Percentiles rank a stretch among this genome's conserved stretches.
phyloP scores from a whole-genome alignment of 2,113 vertebrate genomes.

The Sinocyclocheilus anshuiensis region DNA sequence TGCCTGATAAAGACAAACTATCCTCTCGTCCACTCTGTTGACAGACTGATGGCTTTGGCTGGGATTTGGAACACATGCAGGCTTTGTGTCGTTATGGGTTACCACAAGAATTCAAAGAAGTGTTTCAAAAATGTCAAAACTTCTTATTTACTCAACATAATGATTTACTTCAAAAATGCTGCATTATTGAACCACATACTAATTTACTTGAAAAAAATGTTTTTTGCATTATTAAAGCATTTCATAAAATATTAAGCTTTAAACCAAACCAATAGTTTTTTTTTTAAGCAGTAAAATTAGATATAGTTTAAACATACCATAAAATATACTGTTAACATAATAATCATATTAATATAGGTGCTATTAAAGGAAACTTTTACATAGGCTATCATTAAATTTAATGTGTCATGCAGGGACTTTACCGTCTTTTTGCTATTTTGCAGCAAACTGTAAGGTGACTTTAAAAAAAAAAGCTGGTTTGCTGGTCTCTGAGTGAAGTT shows the following conservation, averaged over 20 bases:
- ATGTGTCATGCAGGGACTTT: background rate
- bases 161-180: background rate
- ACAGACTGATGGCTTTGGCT: background rate
- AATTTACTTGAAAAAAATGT: background rate
- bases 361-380: background rate
- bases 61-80: background rate
- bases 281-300: background rate
- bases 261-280: background rate
- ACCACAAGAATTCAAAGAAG: conserved; percentile 4
- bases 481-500: background rate
- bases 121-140: background rate
- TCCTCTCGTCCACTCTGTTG: background rate
- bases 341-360: background rate
- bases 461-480: background rate
- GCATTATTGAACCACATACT: background rate
- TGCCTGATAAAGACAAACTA: background rate
- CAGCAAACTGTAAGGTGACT: background rate
- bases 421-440: background rate
- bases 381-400: background rate
- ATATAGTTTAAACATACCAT: background rate
- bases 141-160: background rate
- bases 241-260: background rate
- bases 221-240: background rate
- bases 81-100: conserved; percentile 15
- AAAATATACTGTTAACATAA: background rate